phyloP scores from a whole-genome alignment of 2,888 invertebrate species.

The Volucella inflata region DNA sequence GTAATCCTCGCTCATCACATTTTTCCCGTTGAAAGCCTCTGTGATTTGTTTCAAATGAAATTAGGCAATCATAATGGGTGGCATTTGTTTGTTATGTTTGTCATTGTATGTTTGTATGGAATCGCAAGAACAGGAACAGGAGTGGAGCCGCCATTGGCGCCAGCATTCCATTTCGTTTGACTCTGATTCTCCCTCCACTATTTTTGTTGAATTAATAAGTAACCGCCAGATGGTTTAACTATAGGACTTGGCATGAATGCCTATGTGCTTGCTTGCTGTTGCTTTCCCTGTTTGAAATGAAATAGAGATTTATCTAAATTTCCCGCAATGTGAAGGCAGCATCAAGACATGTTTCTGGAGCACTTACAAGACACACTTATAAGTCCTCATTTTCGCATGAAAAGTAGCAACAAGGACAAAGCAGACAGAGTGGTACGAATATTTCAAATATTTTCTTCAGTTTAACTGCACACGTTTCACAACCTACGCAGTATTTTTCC shows the following conservation, averaged over 20 bases:
- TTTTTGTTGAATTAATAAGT: slow-evolving; percentile 27
- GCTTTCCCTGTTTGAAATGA: background rate
- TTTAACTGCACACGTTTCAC: background rate
- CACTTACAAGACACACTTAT: background rate
- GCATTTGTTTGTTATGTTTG: slow-evolving; percentile 18
- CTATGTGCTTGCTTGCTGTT: slow-evolving; percentile 7
- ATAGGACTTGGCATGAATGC: background rate
- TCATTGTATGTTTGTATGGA: no score
- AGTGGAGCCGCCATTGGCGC: slow-evolving; percentile 14
- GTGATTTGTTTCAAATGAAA: slow-evolving; percentile 29
- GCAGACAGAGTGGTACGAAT: background rate
- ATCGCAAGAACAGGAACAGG: no score
- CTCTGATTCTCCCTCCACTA: slow-evolving; percentile 8
- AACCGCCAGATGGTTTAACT: slow-evolving; percentile 38
- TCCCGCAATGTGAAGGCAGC: no score
- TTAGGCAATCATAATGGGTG: slow-evolving; percentile 13
- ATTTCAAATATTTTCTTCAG: background rate
- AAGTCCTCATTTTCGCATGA: background rate
- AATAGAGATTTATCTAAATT: background rate
- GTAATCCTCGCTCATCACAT: background rate
- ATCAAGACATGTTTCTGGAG: no score
- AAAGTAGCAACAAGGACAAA: background rate
- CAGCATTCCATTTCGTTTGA: slow-evolving; percentile 11
- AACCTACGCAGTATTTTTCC: no score
- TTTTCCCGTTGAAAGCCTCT: slow-evolving; percentile 1